These are phyloP conservation scores for Ceraclea dissimilis DNA, from an alignment of 2,888 invertebrate genomes.

Conservation along the genomic window DNA sequence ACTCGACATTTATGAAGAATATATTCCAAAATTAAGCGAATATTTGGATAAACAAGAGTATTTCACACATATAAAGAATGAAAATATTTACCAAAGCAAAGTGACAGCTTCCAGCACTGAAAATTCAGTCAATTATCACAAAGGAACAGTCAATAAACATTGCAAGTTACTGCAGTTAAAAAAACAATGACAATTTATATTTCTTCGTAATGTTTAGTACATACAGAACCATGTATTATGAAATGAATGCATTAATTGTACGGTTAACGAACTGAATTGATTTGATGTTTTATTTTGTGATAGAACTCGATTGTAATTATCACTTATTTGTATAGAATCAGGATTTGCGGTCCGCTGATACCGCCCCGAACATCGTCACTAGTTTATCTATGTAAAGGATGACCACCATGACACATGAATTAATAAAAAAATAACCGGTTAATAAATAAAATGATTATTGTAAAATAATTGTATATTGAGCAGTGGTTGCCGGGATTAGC, in stretches of 20 bases:
- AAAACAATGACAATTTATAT: slow-evolving; percentile 2
- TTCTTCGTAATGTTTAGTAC: background rate
- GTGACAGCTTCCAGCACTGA: background rate
- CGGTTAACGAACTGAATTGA: background rate
- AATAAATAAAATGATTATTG: background rate
- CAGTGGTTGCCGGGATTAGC: slow-evolving; percentile 4
- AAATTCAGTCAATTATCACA: background rate
- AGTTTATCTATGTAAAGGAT: background rate
- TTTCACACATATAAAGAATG: background rate
- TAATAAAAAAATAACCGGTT: slow-evolving; percentile 1
- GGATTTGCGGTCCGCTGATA: background rate
- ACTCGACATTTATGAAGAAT: background rate
- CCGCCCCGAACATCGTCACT: background rate
- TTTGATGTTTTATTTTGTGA: background rate
- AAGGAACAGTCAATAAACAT: slow-evolving; percentile 1
- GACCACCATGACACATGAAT: slow-evolving; percentile 10
- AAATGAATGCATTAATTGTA: background rate
- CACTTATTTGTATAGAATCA: slow-evolving; percentile 7
- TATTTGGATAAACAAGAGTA: background rate
- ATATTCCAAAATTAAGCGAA: background rate
- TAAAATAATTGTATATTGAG: background rate
- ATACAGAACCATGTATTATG: background rate
- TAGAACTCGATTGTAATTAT: slow-evolving; percentile 7
- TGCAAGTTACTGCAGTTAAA: slow-evolving; percentile 5
- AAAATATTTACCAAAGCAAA: background rate